A percentile compares a stretch with the other conserved stretches of the same genome.
Evolutionary conservation across 2,888 invertebrate species (phyloP).

Genomic region (Cryptophagus acutangulus): DNA sequence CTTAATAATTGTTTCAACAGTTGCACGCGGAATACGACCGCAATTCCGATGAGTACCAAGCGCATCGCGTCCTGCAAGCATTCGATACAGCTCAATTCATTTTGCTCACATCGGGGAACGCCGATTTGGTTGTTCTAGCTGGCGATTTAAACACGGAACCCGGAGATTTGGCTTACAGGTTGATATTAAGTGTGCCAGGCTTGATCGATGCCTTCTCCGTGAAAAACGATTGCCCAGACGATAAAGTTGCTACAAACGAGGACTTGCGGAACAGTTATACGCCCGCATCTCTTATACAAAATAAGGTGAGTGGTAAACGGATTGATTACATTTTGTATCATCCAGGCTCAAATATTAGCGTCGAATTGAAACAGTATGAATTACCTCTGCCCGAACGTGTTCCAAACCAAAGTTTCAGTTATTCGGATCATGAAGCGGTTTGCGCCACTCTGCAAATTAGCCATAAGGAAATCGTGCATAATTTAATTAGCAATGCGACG

Average conservation of each 20-base stretch:
- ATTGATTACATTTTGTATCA: constrained; percentile 88
- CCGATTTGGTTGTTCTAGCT: constrained; percentile 80
- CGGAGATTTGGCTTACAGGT: constrained; percentile 71
- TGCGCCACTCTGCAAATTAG: constrained; percentile 51
- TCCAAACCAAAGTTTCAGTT: constrained; percentile 68
- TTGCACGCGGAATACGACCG: constrained; percentile 91
- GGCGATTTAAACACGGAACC: constrained; percentile 95
- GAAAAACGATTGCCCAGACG: constrained; percentile 35
- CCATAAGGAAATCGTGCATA: constrained; percentile 28
- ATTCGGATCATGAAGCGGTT: constrained; percentile 89
- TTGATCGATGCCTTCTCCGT: constrained; percentile 51
- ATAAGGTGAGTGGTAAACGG: constrained; percentile 70
- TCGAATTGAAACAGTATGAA: constrained; percentile 54
- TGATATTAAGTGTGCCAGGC: constrained; percentile 55
- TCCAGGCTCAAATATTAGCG: constrained; percentile 40
- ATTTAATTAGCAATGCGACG: constrained; percentile 21
- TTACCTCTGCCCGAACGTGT: constrained; percentile 71
- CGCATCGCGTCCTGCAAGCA: constrained; percentile 90
- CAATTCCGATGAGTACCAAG: constrained; percentile 80
- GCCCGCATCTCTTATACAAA: constrained; percentile 49
- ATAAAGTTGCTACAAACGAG: constrained; percentile 67
- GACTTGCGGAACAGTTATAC: constrained; percentile 81
- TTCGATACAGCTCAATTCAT: constrained; percentile 94
- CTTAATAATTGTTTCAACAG: constrained; percentile 49
- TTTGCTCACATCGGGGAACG: constrained; percentile 69